Conservation (phyloP, 2,113 vertebrate species). For the Dendropsophus ebraccatus region DNA sequence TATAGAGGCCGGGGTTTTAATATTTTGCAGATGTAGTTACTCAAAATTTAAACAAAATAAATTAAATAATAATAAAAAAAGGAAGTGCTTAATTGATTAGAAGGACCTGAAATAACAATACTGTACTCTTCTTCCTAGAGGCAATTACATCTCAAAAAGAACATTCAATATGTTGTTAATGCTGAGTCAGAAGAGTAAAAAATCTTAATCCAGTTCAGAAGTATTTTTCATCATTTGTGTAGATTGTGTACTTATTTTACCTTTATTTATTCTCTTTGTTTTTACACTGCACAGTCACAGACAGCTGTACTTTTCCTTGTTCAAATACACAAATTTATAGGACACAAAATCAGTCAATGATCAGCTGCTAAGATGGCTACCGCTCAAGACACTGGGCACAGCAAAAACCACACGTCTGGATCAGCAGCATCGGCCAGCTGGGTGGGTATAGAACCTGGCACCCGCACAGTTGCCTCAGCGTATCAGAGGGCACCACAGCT, state of each 20-base stretch:
- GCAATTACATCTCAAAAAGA: neutral
- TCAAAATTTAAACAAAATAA: conserved; percentile 38
- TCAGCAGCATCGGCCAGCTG: too few species aligned
- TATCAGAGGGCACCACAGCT: too few species aligned
- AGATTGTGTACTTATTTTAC: neutral
- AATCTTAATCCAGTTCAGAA: conserved; percentile 2
- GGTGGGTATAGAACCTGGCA: too few species aligned
- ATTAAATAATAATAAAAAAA: too few species aligned
- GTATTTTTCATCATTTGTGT: neutral
- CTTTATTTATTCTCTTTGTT: neutral
- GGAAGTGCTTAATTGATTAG: neutral
- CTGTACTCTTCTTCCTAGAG: conserved; percentile 7
- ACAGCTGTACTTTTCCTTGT: neutral
- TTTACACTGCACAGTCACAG: neutral
- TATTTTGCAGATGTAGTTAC: conserved; percentile 33
- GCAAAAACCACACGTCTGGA: too few species aligned
- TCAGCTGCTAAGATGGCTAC: too few species aligned
- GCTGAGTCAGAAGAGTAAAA: neutral
- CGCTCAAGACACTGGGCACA: too few species aligned
- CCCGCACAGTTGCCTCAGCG: too few species aligned
- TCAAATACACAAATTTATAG: conserved; percentile 3
- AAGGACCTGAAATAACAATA: conserved; percentile 17
- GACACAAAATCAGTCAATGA: neutral
- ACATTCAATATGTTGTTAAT: neutral
- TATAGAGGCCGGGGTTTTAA: neutral